These are phyloP conservation scores for Fregetta grallaria DNA, from an alignment of 2,113 vertebrate genomes.

Conservation along the genomic window DNA sequence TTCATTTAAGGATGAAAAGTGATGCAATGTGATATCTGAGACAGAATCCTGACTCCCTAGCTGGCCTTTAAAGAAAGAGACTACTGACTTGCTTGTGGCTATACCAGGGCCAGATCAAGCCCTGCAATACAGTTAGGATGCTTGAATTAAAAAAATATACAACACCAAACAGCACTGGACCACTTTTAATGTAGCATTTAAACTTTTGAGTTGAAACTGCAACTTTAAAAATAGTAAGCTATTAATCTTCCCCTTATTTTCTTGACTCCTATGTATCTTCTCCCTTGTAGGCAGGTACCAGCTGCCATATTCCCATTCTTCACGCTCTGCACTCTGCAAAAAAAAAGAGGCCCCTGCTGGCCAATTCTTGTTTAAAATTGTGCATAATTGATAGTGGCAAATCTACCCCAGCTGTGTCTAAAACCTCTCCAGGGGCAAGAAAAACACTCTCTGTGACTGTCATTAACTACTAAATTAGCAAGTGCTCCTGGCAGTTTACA, in stretches of 20 bases:
- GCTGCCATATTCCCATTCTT: conserved; percentile 43
- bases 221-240: conserved; percentile 53
- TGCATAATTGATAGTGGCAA: conserved; percentile 69
- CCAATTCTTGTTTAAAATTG: conserved; percentile 70
- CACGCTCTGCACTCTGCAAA: conserved; percentile 22
- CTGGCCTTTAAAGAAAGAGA: background rate
- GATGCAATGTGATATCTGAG: background rate
- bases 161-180: background rate
- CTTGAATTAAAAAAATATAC: background rate
- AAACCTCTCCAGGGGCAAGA: conserved; percentile 69
- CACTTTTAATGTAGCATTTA: background rate
- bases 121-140: background rate
- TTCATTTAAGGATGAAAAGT: background rate
- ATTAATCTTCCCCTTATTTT: background rate
- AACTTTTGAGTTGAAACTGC: conserved; percentile 21
- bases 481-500: conserved; percentile 51
- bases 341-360: conserved; percentile 53
- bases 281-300: conserved; percentile 7
- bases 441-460: conserved; percentile 48
- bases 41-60: background rate
- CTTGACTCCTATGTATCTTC: background rate
- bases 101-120: background rate
- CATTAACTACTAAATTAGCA: conserved; percentile 67
- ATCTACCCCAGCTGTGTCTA: conserved; percentile 56
- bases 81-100: background rate